phyloP scores from a whole-genome alignment of 2,797 vertebrate species.

The Rhinogobio ventralis region DNA sequence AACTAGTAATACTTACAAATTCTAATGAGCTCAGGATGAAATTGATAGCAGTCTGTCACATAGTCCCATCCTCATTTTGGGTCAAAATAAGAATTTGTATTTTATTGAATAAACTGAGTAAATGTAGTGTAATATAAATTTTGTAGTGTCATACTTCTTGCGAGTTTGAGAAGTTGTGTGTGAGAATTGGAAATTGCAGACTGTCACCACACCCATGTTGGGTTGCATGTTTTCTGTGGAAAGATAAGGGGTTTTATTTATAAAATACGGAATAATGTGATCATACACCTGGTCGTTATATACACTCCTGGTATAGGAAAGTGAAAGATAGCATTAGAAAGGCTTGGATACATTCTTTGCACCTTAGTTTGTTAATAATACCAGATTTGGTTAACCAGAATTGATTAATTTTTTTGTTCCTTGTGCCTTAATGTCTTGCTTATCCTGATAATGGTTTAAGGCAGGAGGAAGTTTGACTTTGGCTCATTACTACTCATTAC shows the following conservation, averaged over 20 bases:
- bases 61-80: background rate
- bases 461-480: background rate
- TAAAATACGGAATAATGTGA: background rate
- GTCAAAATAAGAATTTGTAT: background rate
- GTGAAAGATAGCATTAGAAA: background rate
- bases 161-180: background rate
- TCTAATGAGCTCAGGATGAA: background rate
- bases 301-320: background rate
- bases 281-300: background rate
- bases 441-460: slow-evolving; percentile 24
- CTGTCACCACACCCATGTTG: background rate
- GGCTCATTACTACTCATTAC: background rate
- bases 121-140: background rate
- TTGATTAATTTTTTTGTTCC: background rate
- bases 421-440: background rate
- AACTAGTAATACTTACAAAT: background rate
- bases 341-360: background rate
- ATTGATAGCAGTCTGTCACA: background rate
- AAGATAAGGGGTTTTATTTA: background rate
- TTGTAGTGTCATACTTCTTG: background rate
- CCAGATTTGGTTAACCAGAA: background rate
- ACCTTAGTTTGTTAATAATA: background rate
- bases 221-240: background rate
- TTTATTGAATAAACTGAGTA: background rate
- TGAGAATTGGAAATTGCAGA: background rate